These are phyloP conservation scores for Coregonus ussuriensis DNA, from an alignment of 2,797 vertebrate genomes.

Conservation along the genomic window DNA sequence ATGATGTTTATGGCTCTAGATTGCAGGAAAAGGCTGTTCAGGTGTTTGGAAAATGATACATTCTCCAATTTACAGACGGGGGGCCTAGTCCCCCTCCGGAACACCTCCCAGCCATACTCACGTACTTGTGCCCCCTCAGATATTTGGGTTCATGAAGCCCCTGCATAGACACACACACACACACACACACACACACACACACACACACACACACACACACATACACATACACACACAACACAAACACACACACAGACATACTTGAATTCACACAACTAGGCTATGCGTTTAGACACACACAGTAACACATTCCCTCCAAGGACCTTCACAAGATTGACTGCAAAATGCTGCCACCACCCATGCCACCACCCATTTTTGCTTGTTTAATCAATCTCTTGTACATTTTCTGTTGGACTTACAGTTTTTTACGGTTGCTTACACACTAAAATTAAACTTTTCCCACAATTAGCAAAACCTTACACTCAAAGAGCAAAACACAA, in stretches of 20 bases:
- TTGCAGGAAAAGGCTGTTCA: too few relatives aligned
- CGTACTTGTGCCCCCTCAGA: too few relatives aligned
- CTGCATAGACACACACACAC: not conserved
- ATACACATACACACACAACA: conserved; percentile 4
- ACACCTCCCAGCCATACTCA: too few relatives aligned
- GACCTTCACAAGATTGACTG: conserved; percentile 34
- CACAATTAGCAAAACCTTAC: too few relatives aligned
- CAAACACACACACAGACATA: not conserved
- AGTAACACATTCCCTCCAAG: conserved; percentile 23
- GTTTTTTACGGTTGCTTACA: too few relatives aligned
- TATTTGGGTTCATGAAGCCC: too few relatives aligned
- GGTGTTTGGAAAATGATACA: too few relatives aligned
- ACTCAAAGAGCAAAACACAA: too few relatives aligned
- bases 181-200: not conserved
- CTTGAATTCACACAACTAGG: not conserved
- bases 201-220: conserved; percentile 4
- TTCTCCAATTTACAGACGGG: too few relatives aligned
- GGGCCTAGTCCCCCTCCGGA: too few relatives aligned
- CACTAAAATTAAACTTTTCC: too few relatives aligned
- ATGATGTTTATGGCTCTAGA: too few relatives aligned
- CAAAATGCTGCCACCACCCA: conserved; percentile 18
- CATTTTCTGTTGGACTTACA: conserved; percentile 65
- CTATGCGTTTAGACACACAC: not conserved
- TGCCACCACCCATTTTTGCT: conserved; percentile 32
- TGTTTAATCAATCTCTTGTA: conserved; percentile 68